phyloP scores from a whole-genome alignment of 2,113 vertebrate genomes.

The Odocoileus virginianus region DNA sequence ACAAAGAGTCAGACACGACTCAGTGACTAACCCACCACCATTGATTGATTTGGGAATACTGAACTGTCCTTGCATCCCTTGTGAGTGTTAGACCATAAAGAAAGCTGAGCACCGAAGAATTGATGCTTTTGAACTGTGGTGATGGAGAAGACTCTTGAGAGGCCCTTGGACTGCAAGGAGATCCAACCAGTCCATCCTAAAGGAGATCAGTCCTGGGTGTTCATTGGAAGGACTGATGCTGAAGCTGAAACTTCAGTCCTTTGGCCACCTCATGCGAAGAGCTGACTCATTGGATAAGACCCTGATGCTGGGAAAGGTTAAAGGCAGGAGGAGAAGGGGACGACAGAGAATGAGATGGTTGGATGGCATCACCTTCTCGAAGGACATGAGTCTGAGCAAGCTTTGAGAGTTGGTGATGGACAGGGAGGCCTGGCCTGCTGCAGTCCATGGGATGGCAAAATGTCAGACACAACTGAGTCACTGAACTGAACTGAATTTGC shows the following conservation, averaged over 20 bases:
- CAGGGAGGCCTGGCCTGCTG: not conserved
- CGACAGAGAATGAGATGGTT: not conserved
- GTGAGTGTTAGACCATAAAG: not conserved
- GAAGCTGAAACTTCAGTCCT: not conserved
- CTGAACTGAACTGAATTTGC: not conserved
- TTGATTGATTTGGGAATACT: not conserved
- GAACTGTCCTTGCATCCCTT: not conserved
- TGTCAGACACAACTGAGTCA: not conserved
- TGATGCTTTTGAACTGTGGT: not conserved
- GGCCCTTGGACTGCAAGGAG: not conserved
- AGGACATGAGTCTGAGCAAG: not conserved
- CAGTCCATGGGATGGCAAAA: not conserved
- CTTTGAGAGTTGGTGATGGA: not conserved
- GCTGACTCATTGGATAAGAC: not conserved
- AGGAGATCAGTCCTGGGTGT: not conserved
- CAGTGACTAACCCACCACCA: not conserved
- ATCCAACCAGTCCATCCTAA: not conserved
- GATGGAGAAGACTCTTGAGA: not conserved
- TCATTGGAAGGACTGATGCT: not conserved
- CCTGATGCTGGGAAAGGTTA: not conserved
- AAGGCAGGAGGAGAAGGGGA: not conserved
- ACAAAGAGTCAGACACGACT: not conserved
- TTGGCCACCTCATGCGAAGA: rapidly evolving
- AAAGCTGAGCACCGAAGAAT: not conserved
- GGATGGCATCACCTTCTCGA: not conserved